phyloP scores from a whole-genome alignment of 2,797 vertebrate genomes.

The Anolis apletophallus region DNA sequence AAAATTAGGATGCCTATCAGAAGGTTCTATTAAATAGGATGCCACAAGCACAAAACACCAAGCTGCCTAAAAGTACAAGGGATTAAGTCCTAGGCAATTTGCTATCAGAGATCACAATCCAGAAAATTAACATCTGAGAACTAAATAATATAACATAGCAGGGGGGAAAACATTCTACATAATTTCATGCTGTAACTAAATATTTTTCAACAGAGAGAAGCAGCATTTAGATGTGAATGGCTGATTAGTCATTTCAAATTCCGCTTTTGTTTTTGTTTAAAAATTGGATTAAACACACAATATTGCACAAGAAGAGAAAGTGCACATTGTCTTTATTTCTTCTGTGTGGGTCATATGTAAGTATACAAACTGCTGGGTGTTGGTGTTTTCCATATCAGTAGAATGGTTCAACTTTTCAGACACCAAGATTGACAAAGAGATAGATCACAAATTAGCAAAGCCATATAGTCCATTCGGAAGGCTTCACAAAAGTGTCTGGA shows the following conservation, averaged over 20 bases:
- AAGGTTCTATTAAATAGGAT: slow-evolving; percentile 50
- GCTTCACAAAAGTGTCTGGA: too few relatives aligned
- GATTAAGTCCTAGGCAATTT: slow-evolving; percentile 68
- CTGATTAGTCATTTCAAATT: slow-evolving; percentile 42
- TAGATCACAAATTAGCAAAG: too few relatives aligned
- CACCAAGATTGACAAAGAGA: too few relatives aligned
- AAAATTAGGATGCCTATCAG: slow-evolving; percentile 32
- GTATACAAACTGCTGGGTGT: background rate
- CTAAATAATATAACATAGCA: slow-evolving; percentile 68
- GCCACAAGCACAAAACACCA: slow-evolving; percentile 50
- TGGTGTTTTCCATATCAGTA: too few relatives aligned
- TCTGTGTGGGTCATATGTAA: background rate
- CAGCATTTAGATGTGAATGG: slow-evolving; percentile 56
- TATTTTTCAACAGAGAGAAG: slow-evolving; percentile 61
- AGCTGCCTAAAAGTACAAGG: slow-evolving; percentile 47
- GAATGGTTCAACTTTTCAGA: too few relatives aligned
- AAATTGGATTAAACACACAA: slow-evolving; percentile 42
- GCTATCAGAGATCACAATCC: slow-evolving; percentile 71
- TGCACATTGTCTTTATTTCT: slow-evolving; percentile 1
- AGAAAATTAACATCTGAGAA: slow-evolving; percentile 61
- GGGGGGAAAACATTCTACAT: slow-evolving; percentile 58
- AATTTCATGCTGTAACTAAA: slow-evolving; percentile 72
- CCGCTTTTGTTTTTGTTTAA: slow-evolving; percentile 47
- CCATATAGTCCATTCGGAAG: too few relatives aligned
- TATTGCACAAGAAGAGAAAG: slow-evolving; percentile 31